Percentiles rank a stretch among this genome's conserved stretches.
These are phyloP conservation scores for Aldrovandia affinis DNA, from an alignment of 2,797 vertebrate species.

Conservation along the genomic window DNA sequence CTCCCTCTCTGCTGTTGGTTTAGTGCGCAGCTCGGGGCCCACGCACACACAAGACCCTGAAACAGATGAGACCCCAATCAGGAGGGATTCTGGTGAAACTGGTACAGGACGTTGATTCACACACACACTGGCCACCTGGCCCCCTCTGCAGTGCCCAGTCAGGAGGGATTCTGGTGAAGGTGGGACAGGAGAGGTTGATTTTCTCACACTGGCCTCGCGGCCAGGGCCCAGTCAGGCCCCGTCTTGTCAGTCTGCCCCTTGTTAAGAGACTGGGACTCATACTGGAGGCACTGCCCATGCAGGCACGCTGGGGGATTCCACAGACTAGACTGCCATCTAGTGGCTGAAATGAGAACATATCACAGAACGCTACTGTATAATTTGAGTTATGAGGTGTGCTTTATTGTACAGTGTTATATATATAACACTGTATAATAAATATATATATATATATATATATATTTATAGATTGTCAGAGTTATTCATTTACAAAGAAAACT, in stretches of 20 bases:
- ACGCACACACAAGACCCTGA: constrained; percentile 58
- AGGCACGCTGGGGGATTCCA: constrained; percentile 32
- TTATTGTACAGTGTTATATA: no score
- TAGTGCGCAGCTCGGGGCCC: constrained; percentile 55
- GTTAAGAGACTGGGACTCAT: neutral
- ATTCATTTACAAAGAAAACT: no score
- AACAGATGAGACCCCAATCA: constrained; percentile 49
- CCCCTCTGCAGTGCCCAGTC: neutral
- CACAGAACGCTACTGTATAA: neutral
- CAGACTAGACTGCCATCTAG: constrained; percentile 67
- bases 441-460: no score
- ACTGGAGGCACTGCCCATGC: neutral
- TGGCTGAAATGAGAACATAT: constrained; percentile 41
- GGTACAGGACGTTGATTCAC: constrained; percentile 3
- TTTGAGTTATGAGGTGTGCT: no score
- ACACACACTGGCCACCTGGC: neutral
- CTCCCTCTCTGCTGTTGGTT: constrained; percentile 29
- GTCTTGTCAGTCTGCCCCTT: neutral
- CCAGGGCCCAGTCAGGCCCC: neutral
- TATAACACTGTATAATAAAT: no score
- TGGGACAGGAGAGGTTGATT: constrained; percentile 9
- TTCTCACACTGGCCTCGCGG: neutral
- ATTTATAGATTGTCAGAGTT: no score
- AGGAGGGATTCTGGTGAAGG: neutral
- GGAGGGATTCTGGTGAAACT: neutral